Base-by-base conservation (phyloP, 2,797 vertebrate genomes). In the Centroberyx gerrardi region DNA sequence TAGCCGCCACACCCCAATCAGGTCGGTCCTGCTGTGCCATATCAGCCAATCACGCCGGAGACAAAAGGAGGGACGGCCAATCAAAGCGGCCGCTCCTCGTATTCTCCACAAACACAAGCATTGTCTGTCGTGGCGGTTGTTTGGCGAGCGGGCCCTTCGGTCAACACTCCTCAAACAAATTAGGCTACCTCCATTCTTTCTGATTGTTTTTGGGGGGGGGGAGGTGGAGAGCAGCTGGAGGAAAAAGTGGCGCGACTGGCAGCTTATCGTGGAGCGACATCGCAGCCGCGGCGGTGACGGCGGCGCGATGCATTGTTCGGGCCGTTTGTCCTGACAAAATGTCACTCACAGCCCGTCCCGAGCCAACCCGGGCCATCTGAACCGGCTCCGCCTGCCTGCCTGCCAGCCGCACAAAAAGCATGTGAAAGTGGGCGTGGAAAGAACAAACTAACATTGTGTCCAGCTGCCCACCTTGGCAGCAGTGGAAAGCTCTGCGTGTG, bases 361-460 rank as follows among this genome's bases (percentile, higher is more conserved):
- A 69, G 63, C 76, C 83, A 82, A 68, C 44, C 36, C 9, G 0
- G 76, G 61, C 76, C 83, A 65, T 87, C 78, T 86, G 78, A 80
- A 70, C 29, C 2, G 10, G 44, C 72, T 48, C 74, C 49, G 83
- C 62, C 69, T 1, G 68, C 62, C 75, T 27, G 70, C 68, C 74
- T 72, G 55, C 27, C 69, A 27, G 63, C 52, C 74, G 65, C 62
- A 56, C 72, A 48, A 29, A 70, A 85, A 78, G 84, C 90, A 88
- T 84, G 87, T 53, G 65, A 79, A 75, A 82, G 90, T 87, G 78
- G 90, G 90, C 55, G 65, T 56, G 36, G 70, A 72, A 54, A 70
- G 81, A 90, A 93, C 88, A 92, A 86, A 83, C 82, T 42, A 22
- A 73, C 87, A 84, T 66, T 88, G 87, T 90, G 86, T 78, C 71